Evolutionary conservation across 1,140 invertebrate genomes (phyloP).

Genomic region (Drosophila santomea): DNA sequence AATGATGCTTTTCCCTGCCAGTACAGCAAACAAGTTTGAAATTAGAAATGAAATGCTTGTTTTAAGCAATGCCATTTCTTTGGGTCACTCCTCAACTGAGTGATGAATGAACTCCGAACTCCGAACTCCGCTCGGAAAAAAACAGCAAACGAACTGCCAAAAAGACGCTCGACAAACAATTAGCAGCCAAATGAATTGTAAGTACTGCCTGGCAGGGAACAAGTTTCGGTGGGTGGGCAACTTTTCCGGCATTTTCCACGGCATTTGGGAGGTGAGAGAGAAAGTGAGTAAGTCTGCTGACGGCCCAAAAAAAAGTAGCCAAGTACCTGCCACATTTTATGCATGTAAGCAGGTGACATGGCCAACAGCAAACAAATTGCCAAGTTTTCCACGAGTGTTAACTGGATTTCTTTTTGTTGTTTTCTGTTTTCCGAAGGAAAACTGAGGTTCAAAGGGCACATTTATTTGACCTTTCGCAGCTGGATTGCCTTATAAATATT

Average conservation of each 20-base stretch:
- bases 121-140: constrained; percentile 5
- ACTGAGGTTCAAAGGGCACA: neutral
- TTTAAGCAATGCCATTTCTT: constrained; percentile 1
- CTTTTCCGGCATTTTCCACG: neutral
- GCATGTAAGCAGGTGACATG: constrained; percentile 9
- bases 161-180: constrained; percentile 25
- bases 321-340: constrained; percentile 6
- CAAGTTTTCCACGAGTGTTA: neutral
- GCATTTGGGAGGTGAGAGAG: neutral
- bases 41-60: neutral
- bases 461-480: neutral
- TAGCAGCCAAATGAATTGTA: constrained; percentile 48
- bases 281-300: constrained; percentile 1
- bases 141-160: constrained; percentile 5
- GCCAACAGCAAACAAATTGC: constrained; percentile 9
- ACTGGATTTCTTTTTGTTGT: neutral
- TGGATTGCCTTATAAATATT: neutral
- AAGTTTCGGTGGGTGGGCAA: neutral
- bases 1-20: neutral
- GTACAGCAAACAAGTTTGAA: neutral
- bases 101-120: constrained; percentile 27
- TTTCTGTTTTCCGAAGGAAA: neutral
- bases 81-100: constrained; percentile 3
- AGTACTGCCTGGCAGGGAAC: neutral
- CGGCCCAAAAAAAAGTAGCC: neutral